Percentiles rank a stretch among this genome's conserved stretches.
Conservation (phyloP, 2,797 vertebrate genomes). For the Neosalanx taihuensis region DNA sequence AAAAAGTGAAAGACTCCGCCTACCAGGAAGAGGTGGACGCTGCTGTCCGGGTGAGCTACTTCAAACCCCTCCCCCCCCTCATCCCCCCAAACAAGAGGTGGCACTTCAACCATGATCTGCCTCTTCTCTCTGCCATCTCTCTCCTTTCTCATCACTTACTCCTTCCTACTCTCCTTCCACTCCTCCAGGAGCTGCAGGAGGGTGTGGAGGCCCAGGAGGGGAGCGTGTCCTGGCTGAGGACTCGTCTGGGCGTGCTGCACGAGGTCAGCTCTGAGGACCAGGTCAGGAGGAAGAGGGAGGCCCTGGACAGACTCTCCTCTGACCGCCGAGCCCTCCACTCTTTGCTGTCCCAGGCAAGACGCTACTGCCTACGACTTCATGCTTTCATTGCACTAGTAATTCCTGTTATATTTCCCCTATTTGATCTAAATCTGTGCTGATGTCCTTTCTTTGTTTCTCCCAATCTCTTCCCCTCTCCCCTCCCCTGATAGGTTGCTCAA, state of each 20-base stretch:
- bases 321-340: constrained; percentile 76
- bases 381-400: too few species aligned
- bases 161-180: constrained; percentile 19
- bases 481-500: constrained; percentile 71
- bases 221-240: constrained; percentile 83
- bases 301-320: constrained; percentile 78
- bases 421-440: not conserved
- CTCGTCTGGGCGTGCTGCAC: constrained; percentile 75
- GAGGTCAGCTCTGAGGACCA: constrained; percentile 81
- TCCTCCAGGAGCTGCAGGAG: constrained; percentile 74
- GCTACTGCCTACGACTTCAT: not conserved
- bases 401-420: too few species aligned
- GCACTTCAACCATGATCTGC: not conserved
- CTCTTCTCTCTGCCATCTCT: constrained; percentile 1
- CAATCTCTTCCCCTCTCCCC: not conserved
- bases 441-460: not conserved
- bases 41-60: constrained; percentile 69
- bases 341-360: constrained; percentile 80
- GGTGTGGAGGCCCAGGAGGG: constrained; percentile 73
- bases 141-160: not conserved
- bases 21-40: constrained; percentile 73
- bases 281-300: constrained; percentile 77
- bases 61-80: not conserved
- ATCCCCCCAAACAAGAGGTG: too few species aligned
- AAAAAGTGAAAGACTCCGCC: constrained; percentile 57